Percentiles rank a stretch among this genome's conserved stretches.
These are phyloP conservation scores for Quadroppia sp. DNA, from an alignment of 2,888 invertebrate genomes.

Conservation along the genomic window DNA sequence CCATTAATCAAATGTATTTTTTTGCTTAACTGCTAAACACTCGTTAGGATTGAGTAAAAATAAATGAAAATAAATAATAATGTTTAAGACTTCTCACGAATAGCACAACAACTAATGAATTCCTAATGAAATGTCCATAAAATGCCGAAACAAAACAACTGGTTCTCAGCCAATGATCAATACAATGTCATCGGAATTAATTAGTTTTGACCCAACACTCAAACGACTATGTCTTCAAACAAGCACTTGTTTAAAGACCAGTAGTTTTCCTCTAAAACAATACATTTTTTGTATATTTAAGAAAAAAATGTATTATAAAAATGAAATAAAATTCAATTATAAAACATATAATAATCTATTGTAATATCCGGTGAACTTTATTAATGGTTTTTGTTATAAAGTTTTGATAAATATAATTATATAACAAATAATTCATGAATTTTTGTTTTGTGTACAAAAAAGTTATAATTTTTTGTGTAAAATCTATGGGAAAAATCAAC, in stretches of 20 bases:
- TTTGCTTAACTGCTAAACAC: conserved; percentile 23
- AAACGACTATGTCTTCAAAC: background rate
- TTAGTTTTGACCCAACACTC: conserved; percentile 5
- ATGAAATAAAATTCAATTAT: background rate
- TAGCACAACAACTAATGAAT: conserved; percentile 26
- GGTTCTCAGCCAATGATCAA: background rate
- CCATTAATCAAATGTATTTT: conserved; percentile 32
- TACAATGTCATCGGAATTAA: conserved; percentile 23
- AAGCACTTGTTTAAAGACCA: background rate
- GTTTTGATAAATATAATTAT: background rate
- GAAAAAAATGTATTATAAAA: background rate
- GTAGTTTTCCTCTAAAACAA: background rate
- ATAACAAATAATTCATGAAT: conserved; percentile 9
- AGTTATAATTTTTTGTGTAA: background rate
- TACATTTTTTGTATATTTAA: background rate
- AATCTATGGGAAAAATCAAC: background rate
- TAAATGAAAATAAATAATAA: conserved; percentile 20
- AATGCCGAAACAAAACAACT: background rate
- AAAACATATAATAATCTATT: background rate
- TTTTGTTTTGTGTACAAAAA: background rate
- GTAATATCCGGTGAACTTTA: conserved; percentile 22
- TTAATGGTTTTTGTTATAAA: background rate
- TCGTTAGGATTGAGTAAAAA: conserved; percentile 9
- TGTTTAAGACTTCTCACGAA: conserved; percentile 31
- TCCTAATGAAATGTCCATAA: background rate